Evolutionary conservation across 2,113 vertebrate species (phyloP), one percentile per base, ranked within the genome.

Genomic region (Tiliqua scincoides): DNA sequence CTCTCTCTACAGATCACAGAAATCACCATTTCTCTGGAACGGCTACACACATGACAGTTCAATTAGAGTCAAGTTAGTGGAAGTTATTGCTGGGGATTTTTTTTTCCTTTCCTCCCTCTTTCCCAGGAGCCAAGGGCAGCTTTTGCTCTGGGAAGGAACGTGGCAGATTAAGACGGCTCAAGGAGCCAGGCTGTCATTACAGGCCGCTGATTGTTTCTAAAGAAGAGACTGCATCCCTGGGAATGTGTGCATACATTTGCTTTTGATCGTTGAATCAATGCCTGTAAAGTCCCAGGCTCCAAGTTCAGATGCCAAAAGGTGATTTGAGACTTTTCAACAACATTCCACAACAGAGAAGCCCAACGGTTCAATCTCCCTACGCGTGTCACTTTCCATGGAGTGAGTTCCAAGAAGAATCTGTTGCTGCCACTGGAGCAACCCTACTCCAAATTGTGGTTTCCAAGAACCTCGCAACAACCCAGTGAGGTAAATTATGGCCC

Each of bases 41-140:
- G 52, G 86, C 89, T 95, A 91, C 84, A 92, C 57, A 85, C 71
- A 90, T 40, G 79, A 92, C 87, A 94, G 91, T 93, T 94, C 93
- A 93, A 94, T 90, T 95, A 94, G 86, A 94, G 87, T 91, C 87
- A 89, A 91, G 88, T 95, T 95, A 93, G 76, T 82, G 76, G 85
- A 92, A 94, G 82, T 93, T 93, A 95, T 91, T 91, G 89, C 86
- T 87, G 71, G 63, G 89, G 77, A 43, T 78, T 1, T 0, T 0
- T 0, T 9, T 6, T 84, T 10, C 27, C 27, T 54, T 14, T 2
- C 23, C 79, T 18, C 14, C 43, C 73, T 80, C 12, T 54, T 87
- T 78, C 75, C 23, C 0, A 17, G 27, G 17, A 86, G 21, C 15
- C 30, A 91, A 91, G 20, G 54, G 32, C 30, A 86, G 85, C 74